These are phyloP conservation scores for Silurus lanzhouensis DNA, from an alignment of 2,797 vertebrate species.

Conservation along the genomic window DNA sequence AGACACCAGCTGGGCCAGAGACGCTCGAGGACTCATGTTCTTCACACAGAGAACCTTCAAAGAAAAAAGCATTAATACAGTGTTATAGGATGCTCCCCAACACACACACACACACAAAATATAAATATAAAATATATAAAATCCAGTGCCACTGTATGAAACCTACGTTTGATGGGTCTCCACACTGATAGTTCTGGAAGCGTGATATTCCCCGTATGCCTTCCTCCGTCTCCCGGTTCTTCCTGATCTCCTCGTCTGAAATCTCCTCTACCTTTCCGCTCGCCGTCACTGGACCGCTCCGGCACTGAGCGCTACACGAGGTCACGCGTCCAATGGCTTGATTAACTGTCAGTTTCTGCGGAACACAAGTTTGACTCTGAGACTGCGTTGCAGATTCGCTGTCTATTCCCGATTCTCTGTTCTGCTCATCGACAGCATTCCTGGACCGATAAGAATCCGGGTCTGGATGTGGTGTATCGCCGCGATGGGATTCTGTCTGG, in stretches of 20 bases:
- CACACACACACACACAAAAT: too few relatives aligned
- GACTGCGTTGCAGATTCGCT: conserved; percentile 1
- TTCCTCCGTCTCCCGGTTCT: conserved; percentile 81
- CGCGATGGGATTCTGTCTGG: neutral
- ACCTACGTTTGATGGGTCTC: conserved; percentile 82
- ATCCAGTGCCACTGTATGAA: neutral
- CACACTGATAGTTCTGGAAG: conserved; percentile 85
- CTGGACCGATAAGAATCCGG: conserved; percentile 13
- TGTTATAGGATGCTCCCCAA: neutral
- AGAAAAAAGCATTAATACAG: neutral
- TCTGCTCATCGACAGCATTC: neutral
- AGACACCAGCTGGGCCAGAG: conserved; percentile 83
- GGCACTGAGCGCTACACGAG: conserved; percentile 41
- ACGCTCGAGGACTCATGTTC: conserved; percentile 83
- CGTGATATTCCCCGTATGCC: conserved; percentile 80
- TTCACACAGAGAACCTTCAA: conserved; percentile 88
- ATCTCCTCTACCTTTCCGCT: conserved; percentile 78
- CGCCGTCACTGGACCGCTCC: conserved; percentile 65
- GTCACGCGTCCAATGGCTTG: conserved; percentile 72
- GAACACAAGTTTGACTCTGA: conserved; percentile 58
- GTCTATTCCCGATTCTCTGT: neutral
- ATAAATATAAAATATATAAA: neutral
- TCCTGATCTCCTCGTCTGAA: conserved; percentile 82
- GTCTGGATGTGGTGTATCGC: neutral
- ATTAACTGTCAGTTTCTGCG: conserved; percentile 63